Evolutionary conservation across 2,797 vertebrate species (phyloP).

Genomic region (Cirrhinus molitorella): DNA sequence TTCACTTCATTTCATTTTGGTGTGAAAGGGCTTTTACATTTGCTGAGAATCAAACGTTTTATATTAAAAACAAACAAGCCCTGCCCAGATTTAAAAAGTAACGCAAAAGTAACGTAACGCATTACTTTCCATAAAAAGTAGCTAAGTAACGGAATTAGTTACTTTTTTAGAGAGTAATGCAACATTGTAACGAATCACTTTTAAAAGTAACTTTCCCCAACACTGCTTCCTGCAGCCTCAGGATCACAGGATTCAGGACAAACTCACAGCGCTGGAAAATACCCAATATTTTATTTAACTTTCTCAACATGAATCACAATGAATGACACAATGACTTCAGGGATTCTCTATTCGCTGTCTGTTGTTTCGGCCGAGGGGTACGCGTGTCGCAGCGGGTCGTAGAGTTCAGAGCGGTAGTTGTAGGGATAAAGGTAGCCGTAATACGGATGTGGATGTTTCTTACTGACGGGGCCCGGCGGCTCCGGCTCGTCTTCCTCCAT

Average conservation of each 20-base stretch:
- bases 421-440: constrained; percentile 55
- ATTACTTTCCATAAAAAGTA: too few relatives aligned
- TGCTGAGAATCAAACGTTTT: too few relatives aligned
- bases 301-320: background rate
- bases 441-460: constrained; percentile 67
- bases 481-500: constrained; percentile 68
- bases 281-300: background rate
- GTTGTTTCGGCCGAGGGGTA: constrained; percentile 65
- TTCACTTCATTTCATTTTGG: too few relatives aligned
- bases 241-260: background rate
- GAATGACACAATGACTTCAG: background rate
- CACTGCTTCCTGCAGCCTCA: too few relatives aligned
- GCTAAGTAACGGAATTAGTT: too few relatives aligned
- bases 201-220: too few relatives aligned
- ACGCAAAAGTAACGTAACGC: too few relatives aligned
- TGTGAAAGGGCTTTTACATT: too few relatives aligned
- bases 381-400: constrained; percentile 75
- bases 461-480: constrained; percentile 63
- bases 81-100: too few relatives aligned
- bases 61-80: too few relatives aligned
- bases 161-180: too few relatives aligned
- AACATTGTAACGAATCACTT: too few relatives aligned
- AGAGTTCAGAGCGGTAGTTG: constrained; percentile 76
- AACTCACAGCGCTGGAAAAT: background rate
- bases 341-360: background rate